These are phyloP conservation scores for Pygathrix nemaeus DNA, from an alignment of 2,113 vertebrate genomes.

Conservation along the genomic window DNA sequence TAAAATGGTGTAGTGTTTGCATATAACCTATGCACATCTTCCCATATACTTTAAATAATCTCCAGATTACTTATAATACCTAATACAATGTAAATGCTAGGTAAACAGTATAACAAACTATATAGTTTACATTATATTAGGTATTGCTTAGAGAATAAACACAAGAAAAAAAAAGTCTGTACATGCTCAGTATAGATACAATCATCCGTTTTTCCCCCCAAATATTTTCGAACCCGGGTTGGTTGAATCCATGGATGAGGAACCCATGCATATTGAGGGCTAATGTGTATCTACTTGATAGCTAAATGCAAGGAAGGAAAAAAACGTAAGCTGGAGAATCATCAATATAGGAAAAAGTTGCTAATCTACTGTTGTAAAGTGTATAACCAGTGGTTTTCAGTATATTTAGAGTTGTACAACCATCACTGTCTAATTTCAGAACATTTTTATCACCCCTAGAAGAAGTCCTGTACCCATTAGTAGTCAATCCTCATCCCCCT, in stretches of 20 bases:
- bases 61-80: neutral
- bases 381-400: neutral
- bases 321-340: neutral
- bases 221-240: neutral
- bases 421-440: constrained; percentile 2
- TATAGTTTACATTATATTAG: neutral
- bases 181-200: neutral
- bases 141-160: neutral
- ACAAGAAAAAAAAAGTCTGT: neutral
- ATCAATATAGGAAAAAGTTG: neutral
- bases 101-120: neutral
- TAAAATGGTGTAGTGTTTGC: neutral
- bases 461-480: neutral
- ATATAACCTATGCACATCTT: neutral
- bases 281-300: neutral
- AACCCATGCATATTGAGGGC: neutral
- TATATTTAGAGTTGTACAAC: neutral
- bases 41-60: neutral
- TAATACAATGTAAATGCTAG: neutral
- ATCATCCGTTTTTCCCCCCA: neutral
- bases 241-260: neutral
- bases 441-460: neutral
- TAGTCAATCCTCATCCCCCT: neutral
- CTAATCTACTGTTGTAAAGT: neutral
- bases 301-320: neutral